Evolutionary conservation across 2,888 invertebrate species (phyloP).

Genomic region (Oligia strigilis): DNA sequence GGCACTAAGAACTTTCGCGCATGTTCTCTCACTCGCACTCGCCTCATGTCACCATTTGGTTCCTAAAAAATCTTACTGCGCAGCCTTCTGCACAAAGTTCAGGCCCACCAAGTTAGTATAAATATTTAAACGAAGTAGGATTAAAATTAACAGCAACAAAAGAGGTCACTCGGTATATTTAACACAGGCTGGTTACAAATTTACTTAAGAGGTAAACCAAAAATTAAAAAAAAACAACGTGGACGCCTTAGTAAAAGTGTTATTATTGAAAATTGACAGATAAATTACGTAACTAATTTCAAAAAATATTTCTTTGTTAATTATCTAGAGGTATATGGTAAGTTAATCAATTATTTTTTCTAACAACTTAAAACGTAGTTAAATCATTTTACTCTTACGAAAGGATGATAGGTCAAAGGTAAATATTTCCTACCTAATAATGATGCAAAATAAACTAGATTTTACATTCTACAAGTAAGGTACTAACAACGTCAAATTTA

Average conservation of each 20-base stretch:
- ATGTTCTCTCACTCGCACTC: too few relatives aligned
- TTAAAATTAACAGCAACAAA: not conserved
- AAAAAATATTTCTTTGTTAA: not conserved
- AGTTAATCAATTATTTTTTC: not conserved
- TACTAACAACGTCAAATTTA: not conserved
- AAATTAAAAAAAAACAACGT: not conserved
- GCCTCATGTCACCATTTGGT: too few relatives aligned
- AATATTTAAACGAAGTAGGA: not conserved
- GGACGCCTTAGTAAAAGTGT: too few relatives aligned
- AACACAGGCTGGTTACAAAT: not conserved
- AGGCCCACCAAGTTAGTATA: too few relatives aligned
- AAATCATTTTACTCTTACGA: not conserved
- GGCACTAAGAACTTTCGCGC: too few relatives aligned
- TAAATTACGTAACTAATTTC: not conserved
- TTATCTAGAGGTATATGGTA: not conserved
- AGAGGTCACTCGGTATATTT: not conserved
- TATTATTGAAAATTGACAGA: not conserved
- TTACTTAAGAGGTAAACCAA: too few relatives aligned
- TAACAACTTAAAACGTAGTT: not conserved
- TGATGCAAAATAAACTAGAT: not conserved
- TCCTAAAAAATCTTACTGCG: too few relatives aligned
- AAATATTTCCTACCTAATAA: not conserved
- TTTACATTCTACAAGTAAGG: not conserved
- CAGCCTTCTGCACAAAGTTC: too few relatives aligned
- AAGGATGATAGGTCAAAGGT: not conserved